Evolutionary conservation across 1,140 invertebrate species (phyloP).

Genomic region (Phymastichus coffea): DNA sequence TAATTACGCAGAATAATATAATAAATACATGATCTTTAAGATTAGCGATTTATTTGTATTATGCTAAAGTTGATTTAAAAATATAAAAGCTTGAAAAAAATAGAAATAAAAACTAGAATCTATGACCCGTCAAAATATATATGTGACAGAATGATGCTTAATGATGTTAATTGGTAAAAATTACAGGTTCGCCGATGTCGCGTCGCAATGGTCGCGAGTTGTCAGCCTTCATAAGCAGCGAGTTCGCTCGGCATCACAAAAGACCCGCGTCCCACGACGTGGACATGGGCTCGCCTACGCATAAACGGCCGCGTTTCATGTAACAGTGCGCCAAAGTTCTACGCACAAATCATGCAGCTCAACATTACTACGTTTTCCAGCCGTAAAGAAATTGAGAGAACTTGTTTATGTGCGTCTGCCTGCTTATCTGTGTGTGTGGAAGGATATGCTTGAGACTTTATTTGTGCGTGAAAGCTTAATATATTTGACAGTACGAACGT

Average conservation of each 20-base stretch:
- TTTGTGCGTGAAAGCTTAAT: constrained; percentile 4
- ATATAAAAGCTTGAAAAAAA: too few relatives aligned
- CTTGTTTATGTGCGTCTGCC: not conserved
- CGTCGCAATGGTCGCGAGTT: constrained; percentile 60
- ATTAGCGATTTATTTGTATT: too few relatives aligned
- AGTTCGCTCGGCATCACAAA: constrained; percentile 75
- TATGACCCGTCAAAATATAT: too few relatives aligned
- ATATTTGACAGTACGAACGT: constrained; percentile 8
- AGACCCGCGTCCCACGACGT: constrained; percentile 67
- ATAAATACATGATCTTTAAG: too few relatives aligned
- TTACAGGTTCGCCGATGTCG: constrained; percentile 48
- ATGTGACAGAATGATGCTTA: not conserved
- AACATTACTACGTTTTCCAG: not conserved
- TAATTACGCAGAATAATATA: too few relatives aligned
- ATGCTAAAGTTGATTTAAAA: too few relatives aligned
- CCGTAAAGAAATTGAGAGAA: not conserved
- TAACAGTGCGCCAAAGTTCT: constrained; percentile 51
- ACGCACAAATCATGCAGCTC: not conserved
- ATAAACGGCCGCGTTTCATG: constrained; percentile 63
- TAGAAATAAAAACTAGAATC: too few relatives aligned
- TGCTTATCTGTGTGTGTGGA: not conserved
- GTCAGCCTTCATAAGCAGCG: constrained; percentile 74
- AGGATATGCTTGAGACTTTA: not conserved
- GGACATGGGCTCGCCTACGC: constrained; percentile 68
- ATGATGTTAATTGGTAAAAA: not conserved